phyloP scores from a whole-genome alignment of 2,113 vertebrate genomes.

The Petrocephalus zakoni region DNA sequence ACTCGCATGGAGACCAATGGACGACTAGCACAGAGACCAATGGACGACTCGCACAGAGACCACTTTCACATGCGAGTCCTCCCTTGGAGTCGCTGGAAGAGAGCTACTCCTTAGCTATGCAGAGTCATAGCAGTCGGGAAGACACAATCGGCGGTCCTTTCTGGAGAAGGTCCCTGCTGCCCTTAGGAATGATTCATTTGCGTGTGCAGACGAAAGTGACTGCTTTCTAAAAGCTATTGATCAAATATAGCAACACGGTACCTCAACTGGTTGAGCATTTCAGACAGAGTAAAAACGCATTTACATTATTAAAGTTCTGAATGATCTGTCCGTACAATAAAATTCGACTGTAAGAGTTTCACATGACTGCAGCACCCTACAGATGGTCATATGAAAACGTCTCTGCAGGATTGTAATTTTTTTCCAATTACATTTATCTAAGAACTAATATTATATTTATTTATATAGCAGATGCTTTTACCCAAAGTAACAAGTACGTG shows the following conservation, averaged over 20 bases:
- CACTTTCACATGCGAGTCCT: not conserved
- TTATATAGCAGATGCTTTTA: not conserved
- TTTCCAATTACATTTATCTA: not conserved
- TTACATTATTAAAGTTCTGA: not conserved
- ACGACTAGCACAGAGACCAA: not conserved
- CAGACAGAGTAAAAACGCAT: not conserved
- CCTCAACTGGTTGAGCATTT: not conserved
- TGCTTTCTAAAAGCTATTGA: not conserved
- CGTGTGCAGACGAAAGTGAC: slow-evolving; percentile 27
- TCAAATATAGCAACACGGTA: not conserved
- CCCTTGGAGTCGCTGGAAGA: not conserved
- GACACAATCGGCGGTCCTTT: no score
- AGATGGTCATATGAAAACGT: not conserved
- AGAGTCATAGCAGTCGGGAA: not conserved
- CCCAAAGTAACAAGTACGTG: not conserved
- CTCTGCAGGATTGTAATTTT: not conserved
- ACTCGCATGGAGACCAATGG: no score
- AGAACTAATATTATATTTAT: not conserved
- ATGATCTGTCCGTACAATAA: not conserved
- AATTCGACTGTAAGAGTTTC: not conserved
- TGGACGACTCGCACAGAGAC: not conserved
- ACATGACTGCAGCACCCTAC: not conserved
- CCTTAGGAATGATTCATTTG: slow-evolving; percentile 37
- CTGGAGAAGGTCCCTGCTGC: not conserved
- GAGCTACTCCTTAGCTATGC: not conserved